phyloP scores from a whole-genome alignment of 2,888 invertebrate species.

The Eumerus sabulonum region DNA sequence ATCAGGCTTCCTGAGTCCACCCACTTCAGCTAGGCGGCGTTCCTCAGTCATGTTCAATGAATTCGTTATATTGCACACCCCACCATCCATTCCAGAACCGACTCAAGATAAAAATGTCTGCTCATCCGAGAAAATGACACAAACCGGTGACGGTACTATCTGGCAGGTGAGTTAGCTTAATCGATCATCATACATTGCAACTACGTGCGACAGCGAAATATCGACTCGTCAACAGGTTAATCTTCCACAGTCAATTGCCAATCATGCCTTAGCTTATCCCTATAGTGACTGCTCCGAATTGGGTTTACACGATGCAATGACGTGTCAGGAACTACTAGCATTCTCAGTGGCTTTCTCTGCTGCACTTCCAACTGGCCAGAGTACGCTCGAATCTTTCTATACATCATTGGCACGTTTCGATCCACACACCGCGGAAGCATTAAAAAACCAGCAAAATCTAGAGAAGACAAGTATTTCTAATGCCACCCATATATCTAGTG shows the following conservation, averaged over 20 bases:
- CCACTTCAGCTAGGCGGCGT: constrained; percentile 84
- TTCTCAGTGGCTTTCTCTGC: constrained; percentile 94
- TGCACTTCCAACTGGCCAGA: constrained; percentile 92
- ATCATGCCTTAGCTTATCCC: constrained; percentile 75
- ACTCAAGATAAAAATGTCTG: constrained; percentile 82
- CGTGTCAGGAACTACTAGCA: constrained; percentile 93
- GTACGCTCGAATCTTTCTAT: constrained; percentile 90
- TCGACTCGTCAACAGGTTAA: constrained; percentile 74
- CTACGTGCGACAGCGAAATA: constrained; percentile 12
- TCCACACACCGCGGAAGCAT: constrained; percentile 76
- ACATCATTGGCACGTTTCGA: constrained; percentile 89
- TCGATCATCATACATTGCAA: constrained; percentile 37
- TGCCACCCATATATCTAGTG: constrained; percentile 70
- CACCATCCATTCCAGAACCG: constrained; percentile 76
- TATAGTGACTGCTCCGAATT: constrained; percentile 81
- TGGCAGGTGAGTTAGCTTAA: constrained; percentile 81
- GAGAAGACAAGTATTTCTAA: constrained; percentile 50
- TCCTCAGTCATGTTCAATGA: constrained; percentile 95
- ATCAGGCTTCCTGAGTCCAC: constrained; percentile 86
- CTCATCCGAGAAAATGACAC: constrained; percentile 93
- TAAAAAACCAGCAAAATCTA: constrained; percentile 74
- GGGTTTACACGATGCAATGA: constrained; percentile 79
- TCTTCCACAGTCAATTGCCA: constrained; percentile 79
- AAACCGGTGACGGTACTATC: constrained; percentile 87
- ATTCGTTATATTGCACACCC: constrained; percentile 87